A percentile compares a stretch with the other conserved stretches of the same genome.
phyloP scores from a whole-genome alignment of 2,888 invertebrate genomes.

The Bembecia ichneumoniformis region DNA sequence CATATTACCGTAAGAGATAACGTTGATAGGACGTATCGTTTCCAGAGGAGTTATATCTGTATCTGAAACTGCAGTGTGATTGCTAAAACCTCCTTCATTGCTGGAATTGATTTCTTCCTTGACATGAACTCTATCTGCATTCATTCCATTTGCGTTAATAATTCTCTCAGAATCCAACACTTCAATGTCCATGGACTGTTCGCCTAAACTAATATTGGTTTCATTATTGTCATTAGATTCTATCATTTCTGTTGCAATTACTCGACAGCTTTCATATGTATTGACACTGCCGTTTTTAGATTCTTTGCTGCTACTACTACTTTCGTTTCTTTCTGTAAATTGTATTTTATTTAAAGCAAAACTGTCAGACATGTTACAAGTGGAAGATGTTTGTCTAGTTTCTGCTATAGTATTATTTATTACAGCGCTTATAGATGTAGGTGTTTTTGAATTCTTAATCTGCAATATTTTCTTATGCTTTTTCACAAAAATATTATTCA shows the following conservation, averaged over 20 bases:
- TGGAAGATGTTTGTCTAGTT: slow-evolving; percentile 38
- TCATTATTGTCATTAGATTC: slow-evolving; percentile 31
- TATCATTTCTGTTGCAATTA: slow-evolving; percentile 45
- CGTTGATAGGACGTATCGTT: slow-evolving; percentile 53
- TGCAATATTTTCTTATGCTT: slow-evolving; percentile 60
- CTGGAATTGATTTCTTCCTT: slow-evolving; percentile 56
- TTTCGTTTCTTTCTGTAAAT: slow-evolving; percentile 21
- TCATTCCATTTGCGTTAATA: slow-evolving; percentile 22
- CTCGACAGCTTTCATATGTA: slow-evolving; percentile 18
- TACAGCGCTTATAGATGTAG: slow-evolving; percentile 12
- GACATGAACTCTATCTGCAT: slow-evolving; percentile 35
- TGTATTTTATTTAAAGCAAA: slow-evolving; percentile 43
- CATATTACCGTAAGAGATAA: slow-evolving; percentile 52
- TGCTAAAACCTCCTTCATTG: slow-evolving; percentile 44
- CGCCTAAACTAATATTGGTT: slow-evolving; percentile 52
- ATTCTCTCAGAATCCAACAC: slow-evolving; percentile 20
- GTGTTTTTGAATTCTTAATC: slow-evolving; percentile 50
- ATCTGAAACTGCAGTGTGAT: slow-evolving; percentile 32
- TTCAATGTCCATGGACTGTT: slow-evolving; percentile 56
- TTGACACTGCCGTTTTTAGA: neutral
- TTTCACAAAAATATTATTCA: slow-evolving; percentile 59
- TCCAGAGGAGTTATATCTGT: slow-evolving; percentile 37
- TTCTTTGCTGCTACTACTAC: slow-evolving; percentile 7
- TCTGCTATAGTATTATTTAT: slow-evolving; percentile 21
- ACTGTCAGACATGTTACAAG: slow-evolving; percentile 36